Base-by-base conservation (phyloP, 1,140 invertebrate species). In the Zaprionus capensis region DNA sequence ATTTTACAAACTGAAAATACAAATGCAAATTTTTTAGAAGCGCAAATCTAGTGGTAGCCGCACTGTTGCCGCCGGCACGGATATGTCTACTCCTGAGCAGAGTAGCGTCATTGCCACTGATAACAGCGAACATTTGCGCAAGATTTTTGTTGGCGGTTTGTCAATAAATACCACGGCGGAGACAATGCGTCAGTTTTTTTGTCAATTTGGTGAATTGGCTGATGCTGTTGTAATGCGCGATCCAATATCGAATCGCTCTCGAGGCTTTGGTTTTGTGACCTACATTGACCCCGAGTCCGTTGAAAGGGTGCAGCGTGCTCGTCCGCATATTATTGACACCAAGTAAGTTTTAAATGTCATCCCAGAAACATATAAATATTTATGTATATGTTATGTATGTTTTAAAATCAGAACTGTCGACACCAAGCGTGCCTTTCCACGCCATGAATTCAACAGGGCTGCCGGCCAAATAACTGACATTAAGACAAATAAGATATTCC, bases 391-490 rank as follows among this genome's bases (percentile, higher is more conserved):
- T 24, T 5, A 14, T 63, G 58, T 44, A 24, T 41, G 12, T 41
- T 38, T 31, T 22, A 24, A 44, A 20, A 5, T 34, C 41, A 94
- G 98, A 76, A 96, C 98, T 66, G 98, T 99, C 1, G 99, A 99
- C 93, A 97, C 98, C 0, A 99, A 99, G 92, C 94, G 98, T 82
- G 99, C 99, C 7, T 97, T 99, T 49, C 99, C 99, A 2, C 95
- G 98, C 90, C 95, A 98, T 94, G 97, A 99, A 91, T 97, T 97
- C 83, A 96, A 96, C 56, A 95, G 96, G 82, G 97, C 96, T 1
- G 97, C 98, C 92, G 95, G 97, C 26, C 97, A 98, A 67, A 96
- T 97, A 1, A 51, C 15, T n/a, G 62, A 53, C 15, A 36, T 44
- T 5, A 98, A 98, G 0, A 97, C 99, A 0, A 98, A 98, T 80